Evolutionary conservation across 1,140 invertebrate species (phyloP), one percentile per base, ranked within the genome.

Genomic region (Drosophila punjabiensis): DNA sequence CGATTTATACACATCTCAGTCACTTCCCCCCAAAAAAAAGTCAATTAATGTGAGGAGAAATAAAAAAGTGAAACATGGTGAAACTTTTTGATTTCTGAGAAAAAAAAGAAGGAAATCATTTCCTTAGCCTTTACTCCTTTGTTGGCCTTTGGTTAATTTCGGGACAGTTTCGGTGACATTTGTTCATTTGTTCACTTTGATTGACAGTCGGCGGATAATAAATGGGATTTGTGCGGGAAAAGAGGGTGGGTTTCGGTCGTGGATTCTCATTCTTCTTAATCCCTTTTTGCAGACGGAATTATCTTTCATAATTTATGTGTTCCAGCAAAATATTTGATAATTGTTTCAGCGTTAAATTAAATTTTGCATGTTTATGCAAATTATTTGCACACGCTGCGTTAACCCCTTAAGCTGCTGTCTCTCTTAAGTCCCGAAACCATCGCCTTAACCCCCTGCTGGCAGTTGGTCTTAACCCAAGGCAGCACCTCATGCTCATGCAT

Each of bases 141-240:
- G 11, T 41, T 33, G 37, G n/a, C 39, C 11, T n/a, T 74, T 41
- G 24, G 30, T 67, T 63, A 28, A 67, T 64, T 64, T 64, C 16
- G 37, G 64, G 48, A 3, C 41, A 63, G 39, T 63, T 24, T 52
- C 35, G 41, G 28, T 41, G 59, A 48, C 20, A 60, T 52, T 53
- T 61, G 47, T 73, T 74, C 55, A 75, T 75, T 76, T 65, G 50
- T 55, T 65, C 52, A 76, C 71, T 76, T 76, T 76, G 74, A 76
- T 76, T 86, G 83, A 79, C 83, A 86, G 41, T 55, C 48, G 66
- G 76, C 30, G 30, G 5, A 77, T 69, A 64, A 67, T 43, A 45
- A 82, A 81, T 65, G 62, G 61, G 37, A 10, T 65, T 69, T 13
- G 37, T 24, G 16, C 33, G 16, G 48, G 24, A 10, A 55, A 37